Base-by-base conservation (phyloP, 2,113 vertebrate species). In the Pseudorhombus dupliciocellatus region DNA sequence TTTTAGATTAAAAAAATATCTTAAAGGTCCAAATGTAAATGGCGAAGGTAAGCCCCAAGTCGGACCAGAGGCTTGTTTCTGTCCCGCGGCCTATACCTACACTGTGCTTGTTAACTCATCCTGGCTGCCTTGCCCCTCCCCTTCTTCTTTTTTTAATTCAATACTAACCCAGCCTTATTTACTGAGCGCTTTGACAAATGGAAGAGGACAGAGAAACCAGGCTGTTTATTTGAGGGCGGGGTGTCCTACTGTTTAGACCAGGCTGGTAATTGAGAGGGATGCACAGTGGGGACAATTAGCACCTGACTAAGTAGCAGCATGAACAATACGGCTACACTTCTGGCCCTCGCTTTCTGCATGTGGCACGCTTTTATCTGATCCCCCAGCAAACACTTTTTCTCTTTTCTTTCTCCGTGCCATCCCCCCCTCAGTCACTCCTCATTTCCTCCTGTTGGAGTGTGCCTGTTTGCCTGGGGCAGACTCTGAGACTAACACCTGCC, bases 1-100 rank as follows among this genome's bases (percentile, higher is more conserved):
- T 94, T 95, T 89, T 94, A 93, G 97, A 98, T 97, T 97, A 98
- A 96, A 98, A 96, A 95, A 88, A 84, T 85, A 88, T 88, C 84
- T 73, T 91, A 93, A 93, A 77, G 92, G 89, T 94, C 94, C 95
- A 87, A 75, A 93, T n/a, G 88, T 93, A 87, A 92, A 61, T 89
- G 92, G 93, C 40, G 73, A 96, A 99, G 97, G 98, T 98, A 99
- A 98, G 97, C 86, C 58, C 88, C 75, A 77, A 84, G 83, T 84
- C 88, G 70, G 80, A 84, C 80, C 76, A 48, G 82, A 90, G 85
- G 88, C 87, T 84, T 87, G 73, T 73, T 81, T 75, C 67, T 63
- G 62, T 83, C 83, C 81, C 67, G 80, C 73, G 68, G 83, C 70
- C 76, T 73, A 5, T 16, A 42, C 70, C 77, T 73, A 28, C 80